Percentiles rank a stretch among this genome's conserved stretches.
These are phyloP conservation scores for Armadillidium nasatum DNA, from an alignment of 1,140 invertebrate genomes.

Conservation along the genomic window DNA sequence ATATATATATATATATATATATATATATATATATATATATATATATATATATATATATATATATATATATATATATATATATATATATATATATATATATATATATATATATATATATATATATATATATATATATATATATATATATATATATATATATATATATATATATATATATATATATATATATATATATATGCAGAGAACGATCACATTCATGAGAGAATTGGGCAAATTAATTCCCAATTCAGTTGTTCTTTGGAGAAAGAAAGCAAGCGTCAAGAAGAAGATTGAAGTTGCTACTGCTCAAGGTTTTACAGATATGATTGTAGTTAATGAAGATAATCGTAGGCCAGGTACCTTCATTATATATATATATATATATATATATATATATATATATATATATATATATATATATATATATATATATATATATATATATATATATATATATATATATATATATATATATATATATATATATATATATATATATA, in stretches of 20 bases:
- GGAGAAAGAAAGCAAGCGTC: neutral
- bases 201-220: neutral
- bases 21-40: too few species aligned
- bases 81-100: too few species aligned
- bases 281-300: neutral
- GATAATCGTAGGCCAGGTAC: neutral
- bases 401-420: constrained; percentile 6
- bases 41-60: too few species aligned
- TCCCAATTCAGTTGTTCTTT: neutral
- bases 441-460: constrained; percentile 6
- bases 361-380: too few species aligned
- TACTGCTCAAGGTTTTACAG: neutral
- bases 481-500: constrained; percentile 2
- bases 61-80: too few species aligned
- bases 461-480: constrained; percentile 6
- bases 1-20: too few species aligned
- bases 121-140: too few species aligned
- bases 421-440: neutral
- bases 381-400: neutral
- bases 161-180: too few species aligned
- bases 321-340: neutral
- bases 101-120: too few species aligned
- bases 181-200: too few species aligned
- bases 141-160: too few species aligned
- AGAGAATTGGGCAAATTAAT: neutral